phyloP scores from a whole-genome alignment of 2,888 invertebrate genomes.

The Chloroclystis v-ata region DNA sequence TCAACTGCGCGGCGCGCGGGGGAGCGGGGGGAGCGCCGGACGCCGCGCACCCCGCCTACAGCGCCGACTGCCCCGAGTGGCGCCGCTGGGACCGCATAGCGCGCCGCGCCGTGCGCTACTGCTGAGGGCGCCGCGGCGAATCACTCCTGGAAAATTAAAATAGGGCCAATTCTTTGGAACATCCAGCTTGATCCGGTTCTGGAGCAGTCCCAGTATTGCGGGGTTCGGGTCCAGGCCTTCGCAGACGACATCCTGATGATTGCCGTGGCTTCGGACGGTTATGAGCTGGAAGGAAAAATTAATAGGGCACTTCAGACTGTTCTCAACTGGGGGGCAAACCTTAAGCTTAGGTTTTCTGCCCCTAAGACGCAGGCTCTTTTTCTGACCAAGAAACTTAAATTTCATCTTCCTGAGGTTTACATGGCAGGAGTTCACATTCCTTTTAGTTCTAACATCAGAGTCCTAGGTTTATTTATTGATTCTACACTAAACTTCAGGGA shows the following conservation, averaged over 20 bases:
- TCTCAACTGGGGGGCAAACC: too few relatives aligned
- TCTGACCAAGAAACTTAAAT: too few relatives aligned
- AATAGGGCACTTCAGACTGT: too few relatives aligned
- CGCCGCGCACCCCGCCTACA: neutral
- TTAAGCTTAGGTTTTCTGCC: too few relatives aligned
- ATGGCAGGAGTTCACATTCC: neutral
- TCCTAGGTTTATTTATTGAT: neutral
- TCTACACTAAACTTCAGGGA: neutral
- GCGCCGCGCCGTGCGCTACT: neutral
- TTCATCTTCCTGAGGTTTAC: too few relatives aligned
- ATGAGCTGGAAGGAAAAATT: too few relatives aligned
- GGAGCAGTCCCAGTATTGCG: neutral
- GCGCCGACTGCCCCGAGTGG: neutral
- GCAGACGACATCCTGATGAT: neutral
- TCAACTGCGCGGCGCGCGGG: neutral
- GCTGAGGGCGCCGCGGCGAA: slow-evolving; percentile 1
- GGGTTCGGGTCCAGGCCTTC: neutral
- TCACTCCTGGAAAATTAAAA: neutral
- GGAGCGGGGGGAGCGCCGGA: too few relatives aligned
- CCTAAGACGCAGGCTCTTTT: too few relatives aligned
- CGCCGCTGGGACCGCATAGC: neutral
- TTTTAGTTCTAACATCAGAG: neutral
- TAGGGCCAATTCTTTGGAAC: neutral
- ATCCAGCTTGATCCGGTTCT: neutral
- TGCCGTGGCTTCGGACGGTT: neutral